Conservation (phyloP, 2,888 invertebrate genomes). For the Folsomia candida region DNA sequence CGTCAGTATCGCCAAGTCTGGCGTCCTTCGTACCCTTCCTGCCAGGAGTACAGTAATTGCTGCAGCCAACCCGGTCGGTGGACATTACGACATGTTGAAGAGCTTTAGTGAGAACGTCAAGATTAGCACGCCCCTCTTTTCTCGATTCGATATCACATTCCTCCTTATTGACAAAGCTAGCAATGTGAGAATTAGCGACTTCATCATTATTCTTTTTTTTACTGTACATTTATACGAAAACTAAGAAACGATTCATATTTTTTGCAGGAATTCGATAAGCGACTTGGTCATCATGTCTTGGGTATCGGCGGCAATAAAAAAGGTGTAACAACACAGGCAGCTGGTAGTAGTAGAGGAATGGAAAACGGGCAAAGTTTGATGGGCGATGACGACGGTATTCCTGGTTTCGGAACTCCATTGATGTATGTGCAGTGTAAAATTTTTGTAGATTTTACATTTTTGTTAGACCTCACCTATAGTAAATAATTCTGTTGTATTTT, state of each 20-base stretch:
- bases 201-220: background rate
- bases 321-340: background rate
- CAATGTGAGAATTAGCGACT: conserved; percentile 60
- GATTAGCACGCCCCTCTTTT: conserved; percentile 78
- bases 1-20: conserved; percentile 77
- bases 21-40: conserved; percentile 57
- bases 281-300: conserved; percentile 36
- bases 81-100: conserved; percentile 83
- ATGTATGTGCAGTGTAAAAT: conserved; percentile 5
- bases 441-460: background rate
- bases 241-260: background rate
- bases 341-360: background rate
- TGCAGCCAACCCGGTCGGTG: conserved; percentile 87
- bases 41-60: conserved; percentile 68
- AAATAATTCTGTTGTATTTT: background rate
- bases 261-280: conserved; percentile 38
- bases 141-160: conserved; percentile 90
- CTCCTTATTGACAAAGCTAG: conserved; percentile 83
- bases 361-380: background rate
- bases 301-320: no score
- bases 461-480: no score
- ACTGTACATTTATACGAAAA: background rate
- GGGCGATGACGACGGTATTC: background rate
- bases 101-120: conserved; percentile 86
- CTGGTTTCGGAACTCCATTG: background rate